Evolutionary conservation across 30 jellyfish, hydroid and myxozoan genomes (phyloP), one percentile per base, ranked within the genome.

Genomic region (Turritopsis rubra): DNA sequence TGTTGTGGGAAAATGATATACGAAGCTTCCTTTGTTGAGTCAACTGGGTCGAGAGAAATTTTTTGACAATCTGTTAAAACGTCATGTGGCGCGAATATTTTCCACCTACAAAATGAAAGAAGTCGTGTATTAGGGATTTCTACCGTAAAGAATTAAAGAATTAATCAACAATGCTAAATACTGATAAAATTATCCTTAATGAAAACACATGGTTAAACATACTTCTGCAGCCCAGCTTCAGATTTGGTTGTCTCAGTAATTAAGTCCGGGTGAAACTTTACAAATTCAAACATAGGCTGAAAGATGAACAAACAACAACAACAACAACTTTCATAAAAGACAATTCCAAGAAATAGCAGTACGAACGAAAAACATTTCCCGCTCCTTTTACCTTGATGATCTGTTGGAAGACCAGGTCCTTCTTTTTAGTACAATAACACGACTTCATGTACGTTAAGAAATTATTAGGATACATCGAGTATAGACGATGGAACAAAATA

Each of bases 391-490:
- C 97, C 94, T 87, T 81, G 52, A 91, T 84, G 72, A 91, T 96
- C 5, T 79, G 88, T 18, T 84, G 73, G 72, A 87, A 91, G 53
- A 88, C 96, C 25, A 86, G 89, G 65, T 91, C 96, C 80, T 75
- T 66, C 27, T 86, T 72, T 53, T 68, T 81, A 53, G 89, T 77
- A 20, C 95, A 96, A 91, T 83, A 91, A 82, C 89, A 88, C 0
- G 96, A 85, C 54, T 79, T 80, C 88, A 88, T 85, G 74, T 88
- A 88, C 21, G 98, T 80, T 25, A 85, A 60, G 79, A 92, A 88
- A 71, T 92, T 88, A 81, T 92, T 92, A 66, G 98, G 98, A 53
- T 92, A 92, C 98, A 92, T 92, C 19, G 98, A 75, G 74, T 92
- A 92, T 5, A 92, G 82, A 3, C 98, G 96, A n/a, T 92, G 98